Evolutionary conservation across 2,113 vertebrate species (phyloP).

Genomic region (Oreotrochilus melanogaster): DNA sequence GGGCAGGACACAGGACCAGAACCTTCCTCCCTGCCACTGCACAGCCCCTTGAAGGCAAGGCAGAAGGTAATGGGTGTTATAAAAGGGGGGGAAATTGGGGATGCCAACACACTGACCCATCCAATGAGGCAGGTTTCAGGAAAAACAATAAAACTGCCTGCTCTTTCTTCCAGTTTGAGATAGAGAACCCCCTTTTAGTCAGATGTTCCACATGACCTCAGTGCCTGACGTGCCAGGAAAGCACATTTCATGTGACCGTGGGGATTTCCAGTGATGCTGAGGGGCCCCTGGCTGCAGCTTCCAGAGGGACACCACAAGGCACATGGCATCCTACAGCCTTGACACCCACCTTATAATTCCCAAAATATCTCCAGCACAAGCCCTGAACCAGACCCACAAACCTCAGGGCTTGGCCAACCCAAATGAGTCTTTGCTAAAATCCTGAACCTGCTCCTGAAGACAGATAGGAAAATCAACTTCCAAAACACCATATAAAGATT

Average conservation of each 20-base stretch:
- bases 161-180: slow-evolving; percentile 27
- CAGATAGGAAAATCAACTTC: neutral
- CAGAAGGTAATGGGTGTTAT: neutral
- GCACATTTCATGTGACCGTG: neutral
- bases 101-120: neutral
- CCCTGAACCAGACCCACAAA: neutral
- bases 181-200: slow-evolving; percentile 39
- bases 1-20: neutral
- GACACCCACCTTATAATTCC: neutral
- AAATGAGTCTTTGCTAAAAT: neutral
- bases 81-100: neutral
- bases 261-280: slow-evolving; percentile 27
- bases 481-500: neutral
- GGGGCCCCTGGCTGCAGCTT: slow-evolving; percentile 10
- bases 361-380: neutral
- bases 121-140: neutral
- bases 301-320: neutral
- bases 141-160: slow-evolving; percentile 5
- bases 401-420: neutral
- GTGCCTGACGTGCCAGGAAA: slow-evolving; percentile 30
- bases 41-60: neutral
- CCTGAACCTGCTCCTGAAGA: neutral
- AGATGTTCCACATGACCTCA: slow-evolving; percentile 40
- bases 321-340: neutral
- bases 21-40: neutral